These are phyloP conservation scores for Ethmia dodecea DNA, from an alignment of 2,888 invertebrate genomes.

Conservation along the genomic window DNA sequence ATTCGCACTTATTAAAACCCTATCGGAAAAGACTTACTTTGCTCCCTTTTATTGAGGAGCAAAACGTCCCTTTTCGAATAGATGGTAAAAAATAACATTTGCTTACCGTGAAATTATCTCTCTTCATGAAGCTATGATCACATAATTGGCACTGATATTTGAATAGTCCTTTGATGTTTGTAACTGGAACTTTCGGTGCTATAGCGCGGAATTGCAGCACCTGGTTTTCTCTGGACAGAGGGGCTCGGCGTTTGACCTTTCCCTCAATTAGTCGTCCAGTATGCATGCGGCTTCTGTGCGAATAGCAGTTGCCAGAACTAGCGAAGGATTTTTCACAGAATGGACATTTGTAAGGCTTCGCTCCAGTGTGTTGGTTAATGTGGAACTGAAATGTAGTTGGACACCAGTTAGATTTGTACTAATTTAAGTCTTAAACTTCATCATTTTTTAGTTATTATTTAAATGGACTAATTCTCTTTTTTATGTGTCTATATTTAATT, in stretches of 20 bases:
- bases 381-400: slow-evolving; percentile 84
- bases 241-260: slow-evolving; percentile 15
- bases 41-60: too few species aligned
- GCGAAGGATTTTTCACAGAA: slow-evolving; percentile 85
- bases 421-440: too few species aligned
- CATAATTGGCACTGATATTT: slow-evolving; percentile 54
- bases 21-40: too few species aligned
- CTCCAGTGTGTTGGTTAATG: slow-evolving; percentile 86
- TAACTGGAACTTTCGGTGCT: slow-evolving; percentile 20
- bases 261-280: slow-evolving; percentile 63
- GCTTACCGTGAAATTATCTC: slow-evolving; percentile 56
- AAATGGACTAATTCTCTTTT: too few species aligned
- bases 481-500: too few species aligned
- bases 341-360: slow-evolving; percentile 84
- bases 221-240: slow-evolving; percentile 14
- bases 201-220: slow-evolving; percentile 9
- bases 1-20: too few species aligned
- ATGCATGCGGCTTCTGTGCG: slow-evolving; percentile 85
- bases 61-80: slow-evolving; percentile 1
- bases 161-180: slow-evolving; percentile 32
- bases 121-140: slow-evolving; percentile 49
- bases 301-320: slow-evolving; percentile 85
- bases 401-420: too few species aligned
- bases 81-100: too few species aligned
- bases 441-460: too few species aligned